Conservation (phyloP, 2,888 invertebrate species). For the Drosophila neutralis region DNA sequence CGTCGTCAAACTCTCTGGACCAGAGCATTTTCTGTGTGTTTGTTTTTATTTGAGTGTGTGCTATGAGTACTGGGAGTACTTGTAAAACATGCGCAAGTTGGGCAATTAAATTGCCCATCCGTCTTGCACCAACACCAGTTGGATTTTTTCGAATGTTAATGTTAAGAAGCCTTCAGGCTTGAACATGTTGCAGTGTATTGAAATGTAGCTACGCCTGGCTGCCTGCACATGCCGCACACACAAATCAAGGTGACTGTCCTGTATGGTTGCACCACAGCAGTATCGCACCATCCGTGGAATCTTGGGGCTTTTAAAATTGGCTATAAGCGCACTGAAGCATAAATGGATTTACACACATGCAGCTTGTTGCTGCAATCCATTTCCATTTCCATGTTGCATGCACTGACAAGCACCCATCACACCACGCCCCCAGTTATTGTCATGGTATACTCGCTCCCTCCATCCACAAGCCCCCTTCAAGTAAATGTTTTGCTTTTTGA, state of each 20-base stretch:
- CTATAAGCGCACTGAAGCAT: conserved; percentile 76
- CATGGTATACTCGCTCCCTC: neutral
- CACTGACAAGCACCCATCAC: conserved; percentile 40
- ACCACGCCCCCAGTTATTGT: conserved; percentile 12
- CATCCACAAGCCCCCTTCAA: neutral
- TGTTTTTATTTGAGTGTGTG: conserved; percentile 12
- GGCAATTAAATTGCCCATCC: conserved; percentile 64
- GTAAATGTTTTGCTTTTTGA: conserved; percentile 28
- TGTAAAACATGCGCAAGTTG: conserved; percentile 75
- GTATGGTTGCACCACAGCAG: conserved; percentile 6
- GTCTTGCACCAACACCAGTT: neutral
- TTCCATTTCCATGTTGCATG: conserved; percentile 70
- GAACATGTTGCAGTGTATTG: conserved; percentile 37
- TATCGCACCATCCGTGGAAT: conserved; percentile 2
- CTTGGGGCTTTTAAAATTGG: conserved; percentile 70
- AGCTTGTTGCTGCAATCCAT: conserved; percentile 68
- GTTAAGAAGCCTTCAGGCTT: conserved; percentile 13
- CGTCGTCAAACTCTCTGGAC: neutral
- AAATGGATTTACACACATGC: conserved; percentile 78
- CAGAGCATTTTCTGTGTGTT: neutral
- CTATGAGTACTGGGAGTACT: conserved; percentile 17
- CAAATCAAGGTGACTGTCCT: conserved; percentile 39
- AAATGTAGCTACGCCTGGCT: conserved; percentile 41
- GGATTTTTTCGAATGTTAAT: conserved; percentile 10
- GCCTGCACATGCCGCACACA: conserved; percentile 39